Evolutionary conservation across 2,113 vertebrate species (phyloP).

Genomic region (Siniperca knerii): DNA sequence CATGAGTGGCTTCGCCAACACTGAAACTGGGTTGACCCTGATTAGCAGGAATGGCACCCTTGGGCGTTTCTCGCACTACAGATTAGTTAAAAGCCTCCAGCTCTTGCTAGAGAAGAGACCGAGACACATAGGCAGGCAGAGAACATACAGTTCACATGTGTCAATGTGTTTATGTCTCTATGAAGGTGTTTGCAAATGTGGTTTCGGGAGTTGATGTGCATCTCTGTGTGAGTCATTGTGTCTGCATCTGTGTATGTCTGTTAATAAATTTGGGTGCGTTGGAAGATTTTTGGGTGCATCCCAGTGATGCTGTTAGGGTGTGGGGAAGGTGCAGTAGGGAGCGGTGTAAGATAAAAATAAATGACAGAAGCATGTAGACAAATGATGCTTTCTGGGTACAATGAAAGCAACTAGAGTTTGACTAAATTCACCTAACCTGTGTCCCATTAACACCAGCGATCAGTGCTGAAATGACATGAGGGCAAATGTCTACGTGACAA

Average conservation of each 20-base stretch:
- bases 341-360: background rate
- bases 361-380: background rate
- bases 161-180: slow-evolving; percentile 41
- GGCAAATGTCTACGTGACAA: background rate
- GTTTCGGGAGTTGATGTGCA: slow-evolving; percentile 17
- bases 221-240: slow-evolving; percentile 43
- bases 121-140: background rate
- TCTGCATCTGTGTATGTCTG: slow-evolving; percentile 8
- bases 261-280: slow-evolving; percentile 10
- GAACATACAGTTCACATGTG: slow-evolving; percentile 3
- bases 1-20: slow-evolving; percentile 23
- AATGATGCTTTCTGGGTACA: background rate
- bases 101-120: slow-evolving; percentile 11
- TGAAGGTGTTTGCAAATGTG: slow-evolving; percentile 26
- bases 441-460: background rate
- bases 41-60: slow-evolving; percentile 61
- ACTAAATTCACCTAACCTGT: background rate
- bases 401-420: background rate
- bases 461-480: slow-evolving; percentile 6
- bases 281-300: slow-evolving; percentile 7
- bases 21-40: slow-evolving; percentile 65
- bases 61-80: slow-evolving; percentile 61
- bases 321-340: background rate
- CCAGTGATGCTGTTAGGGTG: slow-evolving; percentile 7
- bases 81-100: slow-evolving; percentile 55